phyloP scores from a whole-genome alignment of 2,888 invertebrate genomes.

The Onthophagus sagittarius region DNA sequence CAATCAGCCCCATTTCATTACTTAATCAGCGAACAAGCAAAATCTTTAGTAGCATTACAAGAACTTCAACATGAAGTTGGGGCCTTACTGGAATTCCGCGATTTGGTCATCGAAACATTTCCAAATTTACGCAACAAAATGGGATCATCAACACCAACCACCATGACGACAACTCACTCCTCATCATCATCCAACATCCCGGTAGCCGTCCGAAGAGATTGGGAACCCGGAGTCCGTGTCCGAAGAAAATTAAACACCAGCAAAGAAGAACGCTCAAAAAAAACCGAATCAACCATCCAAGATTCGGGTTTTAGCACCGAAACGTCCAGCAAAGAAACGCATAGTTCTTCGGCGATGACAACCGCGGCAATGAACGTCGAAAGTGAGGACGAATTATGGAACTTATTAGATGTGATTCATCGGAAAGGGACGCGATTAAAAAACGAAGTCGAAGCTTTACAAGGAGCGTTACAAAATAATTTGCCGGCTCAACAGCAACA shows the following conservation, averaged over 20 bases:
- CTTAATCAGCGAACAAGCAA: conserved; percentile 77
- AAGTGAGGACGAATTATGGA: conserved; percentile 80
- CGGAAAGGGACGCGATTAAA: conserved; percentile 64
- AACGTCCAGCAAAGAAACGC: conserved; percentile 78
- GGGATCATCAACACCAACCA: conserved; percentile 53
- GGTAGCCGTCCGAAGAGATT: conserved; percentile 59
- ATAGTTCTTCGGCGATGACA: conserved; percentile 60
- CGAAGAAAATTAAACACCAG: conserved; percentile 49
- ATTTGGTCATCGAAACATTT: conserved; percentile 91
- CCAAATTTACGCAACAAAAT: conserved; percentile 86
- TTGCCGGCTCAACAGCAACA: conserved; percentile 26
- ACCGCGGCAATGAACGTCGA: conserved; percentile 48
- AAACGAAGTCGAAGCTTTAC: conserved; percentile 59
- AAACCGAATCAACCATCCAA: conserved; percentile 62
- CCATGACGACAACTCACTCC: conserved; percentile 46
- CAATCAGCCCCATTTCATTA: conserved; percentile 55
- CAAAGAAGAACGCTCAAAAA: conserved; percentile 45
- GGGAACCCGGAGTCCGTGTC: conserved; percentile 79
- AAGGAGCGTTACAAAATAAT: conserved; percentile 50
- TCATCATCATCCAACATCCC: conserved; percentile 52
- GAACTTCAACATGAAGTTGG: conserved; percentile 93
- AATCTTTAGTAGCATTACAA: conserved; percentile 80
- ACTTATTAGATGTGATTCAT: conserved; percentile 81
- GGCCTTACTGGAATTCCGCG: conserved; percentile 84
- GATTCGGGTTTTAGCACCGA: conserved; percentile 91